phyloP scores from a whole-genome alignment of 2,797 vertebrate species.

The Halcyon smyrnensis region DNA sequence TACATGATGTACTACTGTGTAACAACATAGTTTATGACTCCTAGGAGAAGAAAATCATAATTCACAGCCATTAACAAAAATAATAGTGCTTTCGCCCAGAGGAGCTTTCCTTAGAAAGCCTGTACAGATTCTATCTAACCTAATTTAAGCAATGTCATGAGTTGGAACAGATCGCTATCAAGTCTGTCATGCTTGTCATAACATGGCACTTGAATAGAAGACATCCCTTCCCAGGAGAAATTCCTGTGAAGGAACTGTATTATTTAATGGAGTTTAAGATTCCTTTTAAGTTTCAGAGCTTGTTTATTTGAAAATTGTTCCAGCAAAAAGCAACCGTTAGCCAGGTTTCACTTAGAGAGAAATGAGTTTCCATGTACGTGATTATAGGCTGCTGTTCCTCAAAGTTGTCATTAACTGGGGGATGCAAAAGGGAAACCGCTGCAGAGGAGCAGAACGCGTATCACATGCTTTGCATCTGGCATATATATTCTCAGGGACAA shows the following conservation, averaged over 20 bases:
- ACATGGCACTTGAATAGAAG: slow-evolving; percentile 78
- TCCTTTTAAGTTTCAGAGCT: slow-evolving; percentile 68
- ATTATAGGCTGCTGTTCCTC: not conserved
- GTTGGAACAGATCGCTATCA: slow-evolving; percentile 81
- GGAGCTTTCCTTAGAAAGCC: slow-evolving; percentile 76
- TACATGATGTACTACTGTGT: slow-evolving; percentile 41
- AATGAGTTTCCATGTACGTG: slow-evolving; percentile 9
- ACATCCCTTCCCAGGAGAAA: slow-evolving; percentile 78
- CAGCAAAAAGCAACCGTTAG: slow-evolving; percentile 42
- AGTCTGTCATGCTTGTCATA: slow-evolving; percentile 83
- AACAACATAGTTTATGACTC: slow-evolving; percentile 59
- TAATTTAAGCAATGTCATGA: slow-evolving; percentile 83
- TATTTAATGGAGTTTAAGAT: slow-evolving; percentile 79
- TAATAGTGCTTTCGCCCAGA: slow-evolving; percentile 75
- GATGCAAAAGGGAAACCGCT: not conserved
- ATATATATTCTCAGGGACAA: not conserved
- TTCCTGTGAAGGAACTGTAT: slow-evolving; percentile 69
- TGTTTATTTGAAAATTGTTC: slow-evolving; percentile 71
- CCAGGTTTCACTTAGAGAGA: slow-evolving; percentile 49
- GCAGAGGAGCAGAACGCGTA: not conserved
- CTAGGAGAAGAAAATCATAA: slow-evolving; percentile 75
- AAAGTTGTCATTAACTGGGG: slow-evolving; percentile 45
- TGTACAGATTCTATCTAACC: slow-evolving; percentile 76
- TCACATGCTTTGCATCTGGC: not conserved
- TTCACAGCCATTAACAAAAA: slow-evolving; percentile 80